phyloP scores from a whole-genome alignment of 2,113 vertebrate genomes.

The Petaurus breviceps region DNA sequence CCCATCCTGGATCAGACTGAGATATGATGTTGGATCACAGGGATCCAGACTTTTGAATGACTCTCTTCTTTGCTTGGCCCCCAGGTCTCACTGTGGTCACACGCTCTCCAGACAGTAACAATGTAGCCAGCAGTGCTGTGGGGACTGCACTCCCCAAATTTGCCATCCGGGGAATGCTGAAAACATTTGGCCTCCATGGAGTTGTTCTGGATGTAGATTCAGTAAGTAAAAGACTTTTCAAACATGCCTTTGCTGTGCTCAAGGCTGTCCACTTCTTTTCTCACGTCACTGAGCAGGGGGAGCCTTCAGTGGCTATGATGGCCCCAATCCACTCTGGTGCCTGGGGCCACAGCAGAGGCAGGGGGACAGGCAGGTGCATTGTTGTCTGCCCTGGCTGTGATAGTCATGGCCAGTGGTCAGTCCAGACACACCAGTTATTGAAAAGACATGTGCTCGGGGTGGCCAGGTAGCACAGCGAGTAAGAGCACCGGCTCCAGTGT shows the following conservation, averaged over 20 bases:
- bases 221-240: slow-evolving; percentile 84
- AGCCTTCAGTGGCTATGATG: not conserved
- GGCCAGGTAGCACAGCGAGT: too few species aligned
- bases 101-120: slow-evolving; percentile 96
- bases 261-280: too few species aligned
- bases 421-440: not conserved
- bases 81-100: slow-evolving; percentile 96
- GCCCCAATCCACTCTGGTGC: not conserved
- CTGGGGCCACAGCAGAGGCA: not conserved
- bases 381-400: not conserved
- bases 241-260: not conserved
- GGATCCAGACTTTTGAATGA: not conserved
- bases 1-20: not conserved
- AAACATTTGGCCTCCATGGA: slow-evolving; percentile 96
- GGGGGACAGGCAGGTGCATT: too few species aligned
- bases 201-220: slow-evolving; percentile 97
- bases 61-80: not conserved
- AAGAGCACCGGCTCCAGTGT: too few species aligned
- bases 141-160: slow-evolving; percentile 97
- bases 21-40: not conserved
- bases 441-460: too few species aligned
- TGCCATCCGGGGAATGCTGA: slow-evolving; percentile 97
- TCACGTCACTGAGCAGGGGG: too few species aligned
- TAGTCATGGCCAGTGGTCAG: not conserved
- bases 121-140: slow-evolving; percentile 90